A percentile compares a stretch with the other conserved stretches of the same genome.
Evolutionary conservation across 2,113 vertebrate species (phyloP).

Genomic region (Gasterosteus nipponicus): DNA sequence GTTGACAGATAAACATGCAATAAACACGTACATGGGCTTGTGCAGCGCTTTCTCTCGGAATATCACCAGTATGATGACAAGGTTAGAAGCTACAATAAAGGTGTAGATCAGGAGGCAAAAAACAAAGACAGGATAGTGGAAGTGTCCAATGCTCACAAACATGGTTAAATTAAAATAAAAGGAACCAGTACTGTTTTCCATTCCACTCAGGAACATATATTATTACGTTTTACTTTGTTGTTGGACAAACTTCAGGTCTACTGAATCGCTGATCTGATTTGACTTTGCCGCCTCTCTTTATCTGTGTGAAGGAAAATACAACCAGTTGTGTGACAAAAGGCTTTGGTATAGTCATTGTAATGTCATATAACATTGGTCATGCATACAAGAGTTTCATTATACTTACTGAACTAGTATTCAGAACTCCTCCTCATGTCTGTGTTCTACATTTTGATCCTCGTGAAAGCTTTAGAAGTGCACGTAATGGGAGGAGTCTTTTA

Average conservation of each 20-base stretch:
- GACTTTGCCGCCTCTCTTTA: not conserved
- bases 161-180: constrained; percentile 53
- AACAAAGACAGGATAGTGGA: constrained; percentile 38
- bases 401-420: not conserved
- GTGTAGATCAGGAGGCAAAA: constrained; percentile 41
- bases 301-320: not conserved
- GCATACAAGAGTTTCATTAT: not conserved
- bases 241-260: not conserved
- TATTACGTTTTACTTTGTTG: not conserved
- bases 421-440: not conserved
- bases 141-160: constrained; percentile 43
- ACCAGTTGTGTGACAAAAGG: not conserved
- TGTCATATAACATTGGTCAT: not conserved
- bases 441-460: not conserved
- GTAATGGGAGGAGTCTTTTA: not conserved
- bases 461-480: not conserved
- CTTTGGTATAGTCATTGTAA: not conserved
- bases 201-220: not conserved
- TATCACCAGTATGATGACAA: constrained; percentile 45
- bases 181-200: constrained; percentile 36
- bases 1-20: constrained; percentile 40
- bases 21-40: constrained; percentile 51
- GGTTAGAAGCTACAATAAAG: constrained; percentile 48
- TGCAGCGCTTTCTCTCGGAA: constrained; percentile 25
- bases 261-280: not conserved